A percentile compares a stretch with the other conserved stretches of the same genome.
Conservation (phyloP, 2,797 vertebrate species). For the Adrianichthys oophorus region DNA sequence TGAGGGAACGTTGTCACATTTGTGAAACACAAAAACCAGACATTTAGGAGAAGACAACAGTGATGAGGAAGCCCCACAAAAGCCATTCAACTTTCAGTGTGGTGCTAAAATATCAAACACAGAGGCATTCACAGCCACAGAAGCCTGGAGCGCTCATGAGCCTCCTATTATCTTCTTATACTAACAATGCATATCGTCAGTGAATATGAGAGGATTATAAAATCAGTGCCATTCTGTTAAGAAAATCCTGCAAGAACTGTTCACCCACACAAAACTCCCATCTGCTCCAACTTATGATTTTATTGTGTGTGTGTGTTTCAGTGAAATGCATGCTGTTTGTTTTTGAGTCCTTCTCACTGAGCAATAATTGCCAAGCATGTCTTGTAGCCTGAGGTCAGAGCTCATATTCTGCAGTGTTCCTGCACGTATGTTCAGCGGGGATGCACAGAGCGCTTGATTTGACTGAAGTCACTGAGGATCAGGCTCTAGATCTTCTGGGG, state of each 20-base stretch:
- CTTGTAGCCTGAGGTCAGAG: constrained; percentile 14
- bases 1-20: not conserved
- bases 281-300: constrained; percentile 5
- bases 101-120: not conserved
- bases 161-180: constrained; percentile 1
- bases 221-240: constrained; percentile 1
- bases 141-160: not conserved
- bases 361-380: constrained; percentile 4
- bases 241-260: constrained; percentile 12
- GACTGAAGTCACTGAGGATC: constrained; percentile 41
- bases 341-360: constrained; percentile 8
- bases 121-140: not conserved
- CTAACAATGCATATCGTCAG: not conserved
- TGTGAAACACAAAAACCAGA: not conserved
- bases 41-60: not conserved
- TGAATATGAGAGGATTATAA: constrained; percentile 2
- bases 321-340: constrained; percentile 6
- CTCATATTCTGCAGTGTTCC: constrained; percentile 7
- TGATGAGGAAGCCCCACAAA: not conserved
- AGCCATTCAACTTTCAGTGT: not conserved
- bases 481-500: constrained; percentile 46
- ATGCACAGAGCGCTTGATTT: constrained; percentile 8
- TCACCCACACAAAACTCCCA: constrained; percentile 16
- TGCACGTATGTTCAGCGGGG: constrained; percentile 26
- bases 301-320: not conserved